These are phyloP conservation scores for Apotomis capreana DNA, from an alignment of 2,888 invertebrate species.

Conservation along the genomic window DNA sequence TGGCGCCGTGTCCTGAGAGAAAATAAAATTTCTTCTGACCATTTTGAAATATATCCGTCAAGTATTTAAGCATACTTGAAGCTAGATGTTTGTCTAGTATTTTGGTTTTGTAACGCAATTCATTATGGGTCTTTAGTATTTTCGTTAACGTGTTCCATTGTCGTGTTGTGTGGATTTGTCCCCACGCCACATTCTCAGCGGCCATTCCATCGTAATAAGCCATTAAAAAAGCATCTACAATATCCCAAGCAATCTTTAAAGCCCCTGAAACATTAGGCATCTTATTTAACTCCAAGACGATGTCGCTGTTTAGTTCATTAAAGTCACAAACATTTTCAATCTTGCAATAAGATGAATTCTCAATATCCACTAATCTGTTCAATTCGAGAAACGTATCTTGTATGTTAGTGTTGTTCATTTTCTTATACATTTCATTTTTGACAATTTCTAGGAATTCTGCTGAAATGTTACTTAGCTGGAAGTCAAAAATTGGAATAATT, in stretches of 20 bases:
- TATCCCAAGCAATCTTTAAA: slow-evolving; percentile 53
- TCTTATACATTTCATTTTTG: slow-evolving; percentile 57
- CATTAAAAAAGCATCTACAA: slow-evolving; percentile 70
- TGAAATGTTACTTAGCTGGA: slow-evolving; percentile 56
- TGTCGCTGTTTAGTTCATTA: slow-evolving; percentile 48
- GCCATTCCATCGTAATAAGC: slow-evolving; percentile 67
- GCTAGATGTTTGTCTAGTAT: slow-evolving; percentile 57
- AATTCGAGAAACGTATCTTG: slow-evolving; percentile 54
- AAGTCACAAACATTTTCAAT: slow-evolving; percentile 59
- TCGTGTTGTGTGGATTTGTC: slow-evolving; percentile 53
- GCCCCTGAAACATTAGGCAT: slow-evolving; percentile 65
- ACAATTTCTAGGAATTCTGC: slow-evolving; percentile 51
- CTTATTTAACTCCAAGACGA: slow-evolving; percentile 54
- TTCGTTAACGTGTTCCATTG: slow-evolving; percentile 60
- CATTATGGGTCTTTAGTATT: slow-evolving; percentile 59
- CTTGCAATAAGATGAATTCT: slow-evolving; percentile 60
- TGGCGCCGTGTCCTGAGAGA: slow-evolving; percentile 71
- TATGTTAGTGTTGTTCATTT: slow-evolving; percentile 54
- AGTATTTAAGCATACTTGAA: slow-evolving; percentile 58
- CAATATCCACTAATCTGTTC: slow-evolving; percentile 60
- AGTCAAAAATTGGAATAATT: slow-evolving; percentile 55
- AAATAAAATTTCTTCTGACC: slow-evolving; percentile 54
- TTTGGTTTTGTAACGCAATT: slow-evolving; percentile 62
- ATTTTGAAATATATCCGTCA: slow-evolving; percentile 54
- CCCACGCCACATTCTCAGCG: slow-evolving; percentile 65